These are phyloP conservation scores for Meda fulgida DNA, from an alignment of 2,797 vertebrate species.

Conservation along the genomic window DNA sequence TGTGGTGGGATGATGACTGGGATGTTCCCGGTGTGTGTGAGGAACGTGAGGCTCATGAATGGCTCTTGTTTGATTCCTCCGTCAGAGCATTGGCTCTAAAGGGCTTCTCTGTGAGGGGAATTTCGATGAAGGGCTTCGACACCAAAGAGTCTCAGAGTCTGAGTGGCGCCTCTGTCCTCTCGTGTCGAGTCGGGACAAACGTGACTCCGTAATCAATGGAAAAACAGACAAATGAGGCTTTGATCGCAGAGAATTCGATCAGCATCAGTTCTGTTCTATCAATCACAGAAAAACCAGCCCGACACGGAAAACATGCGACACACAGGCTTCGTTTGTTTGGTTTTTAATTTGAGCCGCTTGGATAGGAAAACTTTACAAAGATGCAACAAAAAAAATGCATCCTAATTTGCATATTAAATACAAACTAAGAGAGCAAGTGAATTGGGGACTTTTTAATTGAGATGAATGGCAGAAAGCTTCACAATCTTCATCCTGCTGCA, in stretches of 20 bases:
- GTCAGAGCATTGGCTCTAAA: constrained; percentile 78
- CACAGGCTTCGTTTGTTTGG: no score
- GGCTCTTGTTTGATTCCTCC: constrained; percentile 73
- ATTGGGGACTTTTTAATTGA: background rate
- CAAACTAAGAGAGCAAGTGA: background rate
- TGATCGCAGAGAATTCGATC: constrained; percentile 67
- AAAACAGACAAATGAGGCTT: constrained; percentile 75
- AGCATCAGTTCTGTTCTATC: background rate
- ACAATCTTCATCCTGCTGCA: background rate
- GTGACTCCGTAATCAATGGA: constrained; percentile 74
- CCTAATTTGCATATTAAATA: background rate
- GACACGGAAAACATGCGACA: background rate
- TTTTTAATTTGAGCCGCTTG: background rate
- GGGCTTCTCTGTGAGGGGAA: constrained; percentile 79
- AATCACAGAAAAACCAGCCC: background rate
- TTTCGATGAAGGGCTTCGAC: constrained; percentile 81
- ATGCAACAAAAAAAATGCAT: background rate
- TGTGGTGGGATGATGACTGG: background rate
- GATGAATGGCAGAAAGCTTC: background rate
- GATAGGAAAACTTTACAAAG: background rate
- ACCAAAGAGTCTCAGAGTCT: constrained; percentile 74
- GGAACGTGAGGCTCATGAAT: constrained; percentile 40
- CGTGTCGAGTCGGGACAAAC: constrained; percentile 74
- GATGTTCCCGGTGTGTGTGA: constrained; percentile 40
- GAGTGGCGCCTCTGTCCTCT: constrained; percentile 78